Conservation (phyloP, 2,888 invertebrate genomes). For the Chymomyza caudatula region DNA sequence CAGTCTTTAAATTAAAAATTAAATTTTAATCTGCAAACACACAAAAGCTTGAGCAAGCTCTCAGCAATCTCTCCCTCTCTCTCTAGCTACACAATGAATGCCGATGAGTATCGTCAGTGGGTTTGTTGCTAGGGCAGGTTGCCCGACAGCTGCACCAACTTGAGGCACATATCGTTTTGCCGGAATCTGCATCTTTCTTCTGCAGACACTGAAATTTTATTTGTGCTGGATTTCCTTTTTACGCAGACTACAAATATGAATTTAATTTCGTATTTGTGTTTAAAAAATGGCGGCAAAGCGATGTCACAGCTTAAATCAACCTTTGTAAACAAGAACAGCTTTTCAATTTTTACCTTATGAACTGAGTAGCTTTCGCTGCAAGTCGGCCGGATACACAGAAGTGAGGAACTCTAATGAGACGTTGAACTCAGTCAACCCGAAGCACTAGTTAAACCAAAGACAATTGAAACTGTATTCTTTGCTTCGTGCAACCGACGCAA, state of each 20-base stretch:
- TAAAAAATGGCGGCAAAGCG: too few relatives aligned
- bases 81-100: constrained; percentile 15
- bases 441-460: too few relatives aligned
- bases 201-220: not conserved
- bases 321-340: too few relatives aligned
- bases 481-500: too few relatives aligned
- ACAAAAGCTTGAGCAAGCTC: not conserved
- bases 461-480: too few relatives aligned
- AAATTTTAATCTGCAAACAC: constrained; percentile 72
- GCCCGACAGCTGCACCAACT: not conserved
- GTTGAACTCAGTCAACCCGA: too few relatives aligned
- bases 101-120: constrained; percentile 43
- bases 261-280: too few relatives aligned
- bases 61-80: not conserved
- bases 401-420: too few relatives aligned
- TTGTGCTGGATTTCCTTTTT: not conserved
- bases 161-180: not conserved
- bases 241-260: not conserved
- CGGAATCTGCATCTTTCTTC: not conserved
- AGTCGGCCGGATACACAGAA: too few relatives aligned
- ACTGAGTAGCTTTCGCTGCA: too few relatives aligned
- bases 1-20: constrained; percentile 76
- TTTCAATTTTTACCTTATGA: too few relatives aligned
- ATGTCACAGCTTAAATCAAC: too few relatives aligned
- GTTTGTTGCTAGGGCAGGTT: not conserved